A percentile compares a stretch with the other conserved stretches of the same genome.
Evolutionary conservation across 2,797 vertebrate genomes (phyloP).

Genomic region (Manis crassicaudata): DNA sequence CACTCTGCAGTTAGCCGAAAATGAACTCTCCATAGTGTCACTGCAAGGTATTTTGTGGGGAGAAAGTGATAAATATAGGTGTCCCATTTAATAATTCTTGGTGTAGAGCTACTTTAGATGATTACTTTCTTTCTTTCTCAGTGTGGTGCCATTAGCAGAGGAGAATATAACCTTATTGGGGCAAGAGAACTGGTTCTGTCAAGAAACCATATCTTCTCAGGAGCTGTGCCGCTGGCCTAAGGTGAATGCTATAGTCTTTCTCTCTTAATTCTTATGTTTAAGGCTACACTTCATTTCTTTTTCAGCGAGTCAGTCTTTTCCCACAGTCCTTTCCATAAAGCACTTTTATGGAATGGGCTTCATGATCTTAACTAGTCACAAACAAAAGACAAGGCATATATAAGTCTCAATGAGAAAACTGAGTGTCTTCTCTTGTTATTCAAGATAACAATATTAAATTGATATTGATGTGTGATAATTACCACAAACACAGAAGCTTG

Average conservation of each 20-base stretch:
- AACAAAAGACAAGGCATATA: background rate
- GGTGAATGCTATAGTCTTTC: background rate
- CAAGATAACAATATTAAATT: background rate
- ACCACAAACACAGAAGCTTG: background rate
- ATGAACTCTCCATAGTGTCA: constrained; percentile 65
- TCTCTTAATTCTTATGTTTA: background rate
- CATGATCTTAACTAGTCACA: background rate
- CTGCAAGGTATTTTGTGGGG: constrained; percentile 65
- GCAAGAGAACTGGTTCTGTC: background rate
- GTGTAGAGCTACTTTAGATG: constrained; percentile 19
- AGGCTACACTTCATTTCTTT: background rate
- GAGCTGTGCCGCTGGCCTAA: background rate
- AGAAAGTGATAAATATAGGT: constrained; percentile 70
- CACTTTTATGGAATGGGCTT: background rate
- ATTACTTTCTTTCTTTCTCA: constrained; percentile 36
- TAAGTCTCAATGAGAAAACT: background rate
- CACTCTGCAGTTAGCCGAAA: constrained; percentile 70
- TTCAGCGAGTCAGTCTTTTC: background rate
- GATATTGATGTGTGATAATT: background rate
- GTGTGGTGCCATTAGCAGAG: background rate
- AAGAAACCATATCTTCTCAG: background rate
- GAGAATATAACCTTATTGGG: background rate
- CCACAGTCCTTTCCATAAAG: background rate
- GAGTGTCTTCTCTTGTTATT: background rate
- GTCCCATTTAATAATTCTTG: constrained; percentile 64